These are phyloP conservation scores for Ploceus nigricollis DNA, from an alignment of 2,113 vertebrate species.

Conservation along the genomic window DNA sequence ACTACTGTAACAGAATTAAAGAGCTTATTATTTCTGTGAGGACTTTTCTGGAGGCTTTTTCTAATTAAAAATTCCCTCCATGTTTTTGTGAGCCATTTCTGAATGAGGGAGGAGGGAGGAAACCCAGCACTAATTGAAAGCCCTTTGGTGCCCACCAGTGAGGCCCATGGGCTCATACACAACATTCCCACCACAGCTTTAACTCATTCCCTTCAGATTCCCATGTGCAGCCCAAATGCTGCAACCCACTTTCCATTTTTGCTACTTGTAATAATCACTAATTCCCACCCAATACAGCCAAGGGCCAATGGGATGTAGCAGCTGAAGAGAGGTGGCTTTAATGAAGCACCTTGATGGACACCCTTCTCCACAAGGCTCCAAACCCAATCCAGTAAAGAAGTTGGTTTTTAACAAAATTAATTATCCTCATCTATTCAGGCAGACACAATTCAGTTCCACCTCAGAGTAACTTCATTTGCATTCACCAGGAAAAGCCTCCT, in stretches of 20 bases:
- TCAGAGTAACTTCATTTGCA: neutral
- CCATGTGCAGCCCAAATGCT: neutral
- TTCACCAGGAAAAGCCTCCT: neutral
- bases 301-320: neutral
- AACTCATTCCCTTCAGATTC: neutral
- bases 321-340: neutral
- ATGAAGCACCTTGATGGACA: neutral
- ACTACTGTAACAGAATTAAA: neutral
- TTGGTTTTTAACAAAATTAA: neutral
- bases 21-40: neutral
- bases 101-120: neutral
- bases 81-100: neutral
- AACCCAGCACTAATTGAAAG: neutral
- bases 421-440: neutral
- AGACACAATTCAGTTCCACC: neutral
- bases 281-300: neutral
- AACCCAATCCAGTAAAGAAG: neutral
- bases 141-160: neutral
- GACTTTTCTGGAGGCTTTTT: slow-evolving; percentile 3
- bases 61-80: slow-evolving; percentile 13
- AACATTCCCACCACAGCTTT: neutral
- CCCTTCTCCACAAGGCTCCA: neutral
- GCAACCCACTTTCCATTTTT: neutral
- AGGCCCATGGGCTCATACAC: neutral
- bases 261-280: neutral